phyloP scores from a whole-genome alignment of 2,113 vertebrate species.

The Formicarius rufipectus region DNA sequence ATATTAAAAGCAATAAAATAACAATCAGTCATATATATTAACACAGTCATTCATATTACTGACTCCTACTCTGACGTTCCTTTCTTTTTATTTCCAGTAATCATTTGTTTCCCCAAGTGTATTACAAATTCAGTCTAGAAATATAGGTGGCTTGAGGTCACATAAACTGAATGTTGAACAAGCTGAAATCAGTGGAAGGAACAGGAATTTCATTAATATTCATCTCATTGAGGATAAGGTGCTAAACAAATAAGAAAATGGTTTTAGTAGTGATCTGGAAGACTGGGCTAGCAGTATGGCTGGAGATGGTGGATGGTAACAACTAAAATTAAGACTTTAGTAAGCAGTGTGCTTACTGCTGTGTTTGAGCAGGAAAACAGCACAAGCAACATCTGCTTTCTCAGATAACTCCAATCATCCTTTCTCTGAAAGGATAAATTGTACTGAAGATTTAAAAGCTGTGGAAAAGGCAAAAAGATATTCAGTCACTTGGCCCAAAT shows the following conservation, averaged over 20 bases:
- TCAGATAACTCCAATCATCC: background rate
- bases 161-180: background rate
- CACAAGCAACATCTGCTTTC: background rate
- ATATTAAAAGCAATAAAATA: background rate
- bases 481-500: background rate
- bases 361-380: background rate
- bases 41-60: background rate
- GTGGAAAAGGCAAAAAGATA: background rate
- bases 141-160: background rate
- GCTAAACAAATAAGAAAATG: background rate
- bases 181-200: background rate
- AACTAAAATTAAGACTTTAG: background rate
- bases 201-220: background rate
- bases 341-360: background rate
- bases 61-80: background rate
- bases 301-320: background rate
- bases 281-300: background rate
- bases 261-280: background rate
- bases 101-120: background rate
- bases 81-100: background rate
- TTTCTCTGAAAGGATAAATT: background rate
- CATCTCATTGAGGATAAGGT: background rate
- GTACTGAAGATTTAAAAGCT: background rate
- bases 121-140: background rate
- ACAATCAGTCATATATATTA: background rate